Conservation (phyloP, 2,113 vertebrate genomes). For the Xyliphius kryptos region DNA sequence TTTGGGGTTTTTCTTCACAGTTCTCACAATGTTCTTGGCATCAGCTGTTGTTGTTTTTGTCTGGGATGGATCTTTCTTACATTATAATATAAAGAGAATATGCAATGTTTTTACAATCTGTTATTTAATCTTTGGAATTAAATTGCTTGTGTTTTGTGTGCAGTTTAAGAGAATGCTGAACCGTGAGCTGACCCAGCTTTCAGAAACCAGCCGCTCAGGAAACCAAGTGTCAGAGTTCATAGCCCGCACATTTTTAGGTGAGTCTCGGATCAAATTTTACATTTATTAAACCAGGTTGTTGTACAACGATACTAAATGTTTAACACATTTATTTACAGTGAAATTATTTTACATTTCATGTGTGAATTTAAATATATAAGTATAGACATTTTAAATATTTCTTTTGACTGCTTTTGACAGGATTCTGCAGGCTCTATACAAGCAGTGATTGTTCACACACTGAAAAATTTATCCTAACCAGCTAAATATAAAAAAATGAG, state of each 20-base stretch:
- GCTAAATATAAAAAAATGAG: no score
- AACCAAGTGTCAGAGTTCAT: constrained; percentile 93
- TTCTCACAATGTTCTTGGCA: no score
- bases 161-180: constrained; percentile 94
- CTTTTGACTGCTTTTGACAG: no score
- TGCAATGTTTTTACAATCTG: no score
- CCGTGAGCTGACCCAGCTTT: constrained; percentile 83
- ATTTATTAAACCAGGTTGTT: not conserved
- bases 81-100: no score
- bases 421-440: no score
- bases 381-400: no score
- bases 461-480: no score
- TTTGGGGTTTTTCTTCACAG: no score
- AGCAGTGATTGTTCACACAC: no score
- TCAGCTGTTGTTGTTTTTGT: no score
- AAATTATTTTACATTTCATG: not conserved
- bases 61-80: no score
- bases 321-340: not conserved
- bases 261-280: constrained; percentile 44
- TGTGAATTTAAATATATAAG: not conserved
- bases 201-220: constrained; percentile 85
- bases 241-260: constrained; percentile 79
- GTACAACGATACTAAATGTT: not conserved
- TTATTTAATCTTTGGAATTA: not conserved
- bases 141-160: not conserved